These are phyloP conservation scores for Cryptus armator DNA, from an alignment of 2,888 invertebrate species.

Conservation along the genomic window DNA sequence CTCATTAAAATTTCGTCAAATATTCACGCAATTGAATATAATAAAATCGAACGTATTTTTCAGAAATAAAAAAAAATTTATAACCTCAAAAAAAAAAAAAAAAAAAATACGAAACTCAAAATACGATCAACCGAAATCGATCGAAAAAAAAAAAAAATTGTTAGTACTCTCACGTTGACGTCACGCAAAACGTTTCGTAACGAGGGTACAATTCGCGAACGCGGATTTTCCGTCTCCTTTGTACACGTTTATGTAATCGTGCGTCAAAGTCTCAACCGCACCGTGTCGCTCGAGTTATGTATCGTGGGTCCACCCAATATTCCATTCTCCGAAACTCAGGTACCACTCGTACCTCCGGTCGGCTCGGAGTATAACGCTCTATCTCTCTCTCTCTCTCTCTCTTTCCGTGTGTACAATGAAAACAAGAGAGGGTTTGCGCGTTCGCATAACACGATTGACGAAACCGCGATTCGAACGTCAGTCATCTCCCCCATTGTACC, in stretches of 20 bases:
- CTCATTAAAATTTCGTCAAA: too few relatives aligned
- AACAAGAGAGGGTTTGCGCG: conserved; percentile 10
- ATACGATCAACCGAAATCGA: too few relatives aligned
- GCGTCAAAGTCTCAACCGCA: conserved; percentile 55
- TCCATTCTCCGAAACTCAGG: conserved; percentile 2
- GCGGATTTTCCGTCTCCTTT: conserved; percentile 51
- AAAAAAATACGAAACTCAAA: too few relatives aligned
- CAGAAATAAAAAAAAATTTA: too few relatives aligned
- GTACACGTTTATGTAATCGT: conserved; percentile 51
- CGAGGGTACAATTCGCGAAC: conserved; percentile 5
- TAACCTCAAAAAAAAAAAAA: too few relatives aligned
- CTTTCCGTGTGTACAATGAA: conserved; percentile 10
- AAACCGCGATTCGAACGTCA: neutral
- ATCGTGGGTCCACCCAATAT: neutral
- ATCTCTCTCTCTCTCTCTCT: neutral
- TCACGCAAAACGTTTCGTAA: conserved; percentile 1
- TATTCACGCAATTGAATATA: too few relatives aligned
- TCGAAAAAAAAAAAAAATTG: neutral
- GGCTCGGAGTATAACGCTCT: neutral
- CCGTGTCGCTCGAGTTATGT: conserved; percentile 14
- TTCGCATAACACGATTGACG: conserved; percentile 5
- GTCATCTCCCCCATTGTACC: too few relatives aligned
- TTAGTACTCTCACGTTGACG: neutral
- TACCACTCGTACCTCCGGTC: neutral
- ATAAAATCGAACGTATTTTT: too few relatives aligned